A percentile compares a stretch with the other conserved stretches of the same genome.
phyloP scores from a whole-genome alignment of 2,888 invertebrate species.

The Melikaiella ostensackeni region DNA sequence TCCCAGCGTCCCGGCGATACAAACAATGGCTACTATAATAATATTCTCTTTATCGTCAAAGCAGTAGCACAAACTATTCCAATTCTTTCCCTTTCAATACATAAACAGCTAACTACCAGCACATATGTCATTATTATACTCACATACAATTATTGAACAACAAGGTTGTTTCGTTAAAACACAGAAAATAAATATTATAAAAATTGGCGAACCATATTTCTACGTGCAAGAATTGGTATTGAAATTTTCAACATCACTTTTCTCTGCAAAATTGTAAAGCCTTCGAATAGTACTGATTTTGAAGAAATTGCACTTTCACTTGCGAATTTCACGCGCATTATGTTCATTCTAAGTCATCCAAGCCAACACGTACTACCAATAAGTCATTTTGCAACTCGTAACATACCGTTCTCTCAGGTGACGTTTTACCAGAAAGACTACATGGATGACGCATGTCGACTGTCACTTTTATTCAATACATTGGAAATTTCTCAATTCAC shows the following conservation, averaged over 20 bases:
- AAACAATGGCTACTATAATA: conserved; percentile 24
- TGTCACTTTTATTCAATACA: neutral
- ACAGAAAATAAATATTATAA: neutral
- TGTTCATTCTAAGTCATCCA: neutral
- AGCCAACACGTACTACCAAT: neutral
- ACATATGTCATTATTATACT: neutral
- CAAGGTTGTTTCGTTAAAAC: neutral
- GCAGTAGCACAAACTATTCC: neutral
- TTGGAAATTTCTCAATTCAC: neutral
- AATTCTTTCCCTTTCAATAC: neutral
- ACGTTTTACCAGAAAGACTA: neutral
- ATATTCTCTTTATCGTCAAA: conserved; percentile 11
- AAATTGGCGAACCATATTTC: neutral
- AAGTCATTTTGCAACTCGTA: neutral
- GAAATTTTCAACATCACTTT: neutral
- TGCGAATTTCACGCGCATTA: neutral
- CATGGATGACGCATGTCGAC: neutral
- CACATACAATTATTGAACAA: neutral
- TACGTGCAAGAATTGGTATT: no score
- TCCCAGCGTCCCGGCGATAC: conserved; percentile 3
- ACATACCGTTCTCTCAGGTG: neutral
- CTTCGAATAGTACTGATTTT: neutral
- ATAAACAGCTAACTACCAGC: neutral
- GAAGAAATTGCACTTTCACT: neutral
- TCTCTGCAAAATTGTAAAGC: no score